A percentile compares a stretch with the other conserved stretches of the same genome.
Conservation (phyloP, 2,888 invertebrate genomes). For the Ptychoptera albimana region DNA sequence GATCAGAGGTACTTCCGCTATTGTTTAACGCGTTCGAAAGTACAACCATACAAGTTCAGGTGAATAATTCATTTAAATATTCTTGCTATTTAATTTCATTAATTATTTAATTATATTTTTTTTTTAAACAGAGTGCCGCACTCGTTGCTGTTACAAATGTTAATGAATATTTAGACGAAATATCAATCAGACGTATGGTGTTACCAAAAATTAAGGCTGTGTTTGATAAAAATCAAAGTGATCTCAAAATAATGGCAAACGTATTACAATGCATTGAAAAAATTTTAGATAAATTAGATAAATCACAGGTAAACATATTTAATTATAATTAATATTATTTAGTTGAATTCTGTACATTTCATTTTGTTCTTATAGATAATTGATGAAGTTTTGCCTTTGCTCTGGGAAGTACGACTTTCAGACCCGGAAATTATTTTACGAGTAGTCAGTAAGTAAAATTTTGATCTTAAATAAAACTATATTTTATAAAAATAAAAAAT, state of each 20-base stretch:
- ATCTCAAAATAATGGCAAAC: slow-evolving; percentile 64
- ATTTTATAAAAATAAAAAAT: too few species aligned
- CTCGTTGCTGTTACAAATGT: slow-evolving; percentile 75
- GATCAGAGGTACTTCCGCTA: slow-evolving; percentile 70
- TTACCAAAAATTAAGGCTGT: slow-evolving; percentile 68
- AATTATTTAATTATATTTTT: not conserved
- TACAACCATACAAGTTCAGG: slow-evolving; percentile 80
- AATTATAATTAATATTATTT: not conserved
- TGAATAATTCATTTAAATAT: slow-evolving; percentile 30
- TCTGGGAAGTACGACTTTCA: slow-evolving; percentile 69
- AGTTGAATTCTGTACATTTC: not conserved
- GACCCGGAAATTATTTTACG: slow-evolving; percentile 81
- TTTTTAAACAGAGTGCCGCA: slow-evolving; percentile 57
- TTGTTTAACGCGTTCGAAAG: slow-evolving; percentile 77
- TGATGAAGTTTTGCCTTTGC: slow-evolving; percentile 78
- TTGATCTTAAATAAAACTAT: too few species aligned
- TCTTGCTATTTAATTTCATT: not conserved
- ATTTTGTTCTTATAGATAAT: slow-evolving; percentile 37
- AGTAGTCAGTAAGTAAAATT: slow-evolving; percentile 73
- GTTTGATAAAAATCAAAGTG: slow-evolving; percentile 62
- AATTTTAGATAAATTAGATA: slow-evolving; percentile 69
- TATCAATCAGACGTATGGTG: slow-evolving; percentile 61
- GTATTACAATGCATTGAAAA: slow-evolving; percentile 66
- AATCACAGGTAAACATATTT: slow-evolving; percentile 42
- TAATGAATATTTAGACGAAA: slow-evolving; percentile 68